Evolutionary conservation across 2,888 invertebrate species (phyloP).

Genomic region (Amiota mariae): DNA sequence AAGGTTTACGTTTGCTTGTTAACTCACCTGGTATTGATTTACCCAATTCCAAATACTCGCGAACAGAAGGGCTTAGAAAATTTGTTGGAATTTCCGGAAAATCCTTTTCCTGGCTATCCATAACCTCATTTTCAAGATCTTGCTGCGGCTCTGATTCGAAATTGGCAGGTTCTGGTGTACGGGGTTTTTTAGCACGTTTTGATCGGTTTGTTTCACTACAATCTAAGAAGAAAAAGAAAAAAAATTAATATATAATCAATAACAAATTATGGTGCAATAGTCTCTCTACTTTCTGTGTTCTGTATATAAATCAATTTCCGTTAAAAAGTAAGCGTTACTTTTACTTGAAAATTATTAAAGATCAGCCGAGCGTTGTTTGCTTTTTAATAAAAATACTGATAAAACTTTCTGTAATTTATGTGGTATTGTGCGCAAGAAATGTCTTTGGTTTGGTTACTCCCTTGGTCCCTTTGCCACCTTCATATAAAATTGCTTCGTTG

Average conservation of each 20-base stretch:
- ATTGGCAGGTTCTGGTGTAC: constrained; percentile 75
- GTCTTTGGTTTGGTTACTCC: too few species aligned
- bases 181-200: constrained; percentile 77
- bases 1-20: too few species aligned
- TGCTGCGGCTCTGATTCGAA: constrained; percentile 74
- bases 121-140: constrained; percentile 72
- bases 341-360: too few species aligned
- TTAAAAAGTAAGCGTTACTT: too few species aligned
- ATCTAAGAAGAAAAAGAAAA: constrained; percentile 72
- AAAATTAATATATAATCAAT: not conserved
- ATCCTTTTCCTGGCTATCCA: constrained; percentile 71
- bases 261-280: not conserved
- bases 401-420: too few species aligned
- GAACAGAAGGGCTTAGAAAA: constrained; percentile 88
- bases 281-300: not conserved
- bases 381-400: too few species aligned
- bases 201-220: constrained; percentile 74
- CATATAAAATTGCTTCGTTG: too few species aligned
- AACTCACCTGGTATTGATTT: constrained; percentile 89
- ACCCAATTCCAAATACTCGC: constrained; percentile 89
- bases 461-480: too few species aligned
- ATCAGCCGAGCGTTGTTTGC: too few species aligned
- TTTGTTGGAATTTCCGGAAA: constrained; percentile 79
- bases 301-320: not conserved
- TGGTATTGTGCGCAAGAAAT: too few species aligned